Base-by-base conservation (phyloP, 2,888 invertebrate genomes). In the Corbicula japonica region DNA sequence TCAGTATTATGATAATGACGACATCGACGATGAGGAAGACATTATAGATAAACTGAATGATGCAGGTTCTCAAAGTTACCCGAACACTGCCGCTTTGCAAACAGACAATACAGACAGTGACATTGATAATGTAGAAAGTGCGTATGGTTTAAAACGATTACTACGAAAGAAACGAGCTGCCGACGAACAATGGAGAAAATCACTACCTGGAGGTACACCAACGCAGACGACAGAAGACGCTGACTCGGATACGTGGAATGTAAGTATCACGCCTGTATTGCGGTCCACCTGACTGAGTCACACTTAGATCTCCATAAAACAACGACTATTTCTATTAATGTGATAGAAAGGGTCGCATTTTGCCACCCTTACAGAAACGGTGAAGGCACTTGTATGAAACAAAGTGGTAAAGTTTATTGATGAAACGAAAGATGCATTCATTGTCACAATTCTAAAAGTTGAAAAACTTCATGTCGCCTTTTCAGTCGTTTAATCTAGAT, bases 101-200 rank as follows among this genome's bases (percentile, higher is more conserved):
- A n/a, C n/a, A n/a, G n/a, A n/a, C n/a, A n/a, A n/a, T n/a, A n/a
- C n/a, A n/a, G n/a, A n/a, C n/a, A n/a, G n/a, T n/a, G n/a, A n/a
- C n/a, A n/a, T n/a, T n/a, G n/a, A n/a, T n/a, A n/a, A n/a, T n/a
- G n/a, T n/a, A n/a, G n/a, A n/a, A n/a, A n/a, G n/a, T n/a, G n/a
- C n/a, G n/a, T n/a, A n/a, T n/a, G n/a, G n/a, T n/a, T n/a, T n/a
- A n/a, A n/a, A n/a, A n/a, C n/a, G 21, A 38, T 21, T 18, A 28
- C 50, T 50, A 34, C 68, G 77, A 26, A 50, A 23, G 21, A 76
- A 66, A 61, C 60, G 80, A 60, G 44, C 73, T 8, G 70, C 62
- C 2, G 46, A 60, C 18, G 80, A 80, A 23, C 80, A 76, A 30
- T 77, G 81, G 76, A 73, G 44, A 30, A 66, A 66, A 32, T 66